Conservation (phyloP, 2,888 invertebrate species). For the Tiphia femorata region DNA sequence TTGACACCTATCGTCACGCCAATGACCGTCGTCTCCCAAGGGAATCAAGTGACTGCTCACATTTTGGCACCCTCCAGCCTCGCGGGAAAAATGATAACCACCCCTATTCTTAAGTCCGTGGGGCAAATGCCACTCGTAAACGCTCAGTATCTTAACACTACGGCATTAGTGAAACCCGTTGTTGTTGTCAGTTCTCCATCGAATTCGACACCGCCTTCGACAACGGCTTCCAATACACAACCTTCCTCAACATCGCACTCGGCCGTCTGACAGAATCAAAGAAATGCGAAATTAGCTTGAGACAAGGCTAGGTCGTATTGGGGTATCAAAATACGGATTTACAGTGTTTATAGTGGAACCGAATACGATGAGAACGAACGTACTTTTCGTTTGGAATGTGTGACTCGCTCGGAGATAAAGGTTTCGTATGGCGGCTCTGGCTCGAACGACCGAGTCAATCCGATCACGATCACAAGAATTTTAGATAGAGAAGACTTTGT, state of each 20-base stretch:
- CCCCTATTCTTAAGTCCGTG: slow-evolving; percentile 73
- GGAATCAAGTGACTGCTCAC: slow-evolving; percentile 73
- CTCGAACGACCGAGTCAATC: not conserved
- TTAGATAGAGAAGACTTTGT: slow-evolving; percentile 3
- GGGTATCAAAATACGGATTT: slow-evolving; percentile 9
- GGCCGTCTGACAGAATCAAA: slow-evolving; percentile 62
- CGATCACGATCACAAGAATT: not conserved
- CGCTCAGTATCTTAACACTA: slow-evolving; percentile 77
- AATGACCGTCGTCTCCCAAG: slow-evolving; percentile 75
- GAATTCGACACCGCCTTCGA: slow-evolving; percentile 50
- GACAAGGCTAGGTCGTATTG: slow-evolving; percentile 36
- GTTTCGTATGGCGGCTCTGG: not conserved
- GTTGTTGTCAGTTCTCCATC: slow-evolving; percentile 75
- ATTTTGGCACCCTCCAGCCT: slow-evolving; percentile 75
- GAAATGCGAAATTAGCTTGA: slow-evolving; percentile 55
- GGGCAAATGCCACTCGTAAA: slow-evolving; percentile 76
- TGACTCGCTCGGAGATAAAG: not conserved
- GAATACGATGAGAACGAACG: not conserved
- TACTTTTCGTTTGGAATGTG: slow-evolving; percentile 5
- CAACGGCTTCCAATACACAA: slow-evolving; percentile 58
- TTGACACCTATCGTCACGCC: slow-evolving; percentile 74
- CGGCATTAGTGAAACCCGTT: slow-evolving; percentile 77
- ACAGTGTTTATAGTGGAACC: slow-evolving; percentile 1
- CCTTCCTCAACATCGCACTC: slow-evolving; percentile 55
- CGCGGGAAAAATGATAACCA: slow-evolving; percentile 76